Conservation (phyloP, 2,797 vertebrate genomes). For the Lerista edwardsae region DNA sequence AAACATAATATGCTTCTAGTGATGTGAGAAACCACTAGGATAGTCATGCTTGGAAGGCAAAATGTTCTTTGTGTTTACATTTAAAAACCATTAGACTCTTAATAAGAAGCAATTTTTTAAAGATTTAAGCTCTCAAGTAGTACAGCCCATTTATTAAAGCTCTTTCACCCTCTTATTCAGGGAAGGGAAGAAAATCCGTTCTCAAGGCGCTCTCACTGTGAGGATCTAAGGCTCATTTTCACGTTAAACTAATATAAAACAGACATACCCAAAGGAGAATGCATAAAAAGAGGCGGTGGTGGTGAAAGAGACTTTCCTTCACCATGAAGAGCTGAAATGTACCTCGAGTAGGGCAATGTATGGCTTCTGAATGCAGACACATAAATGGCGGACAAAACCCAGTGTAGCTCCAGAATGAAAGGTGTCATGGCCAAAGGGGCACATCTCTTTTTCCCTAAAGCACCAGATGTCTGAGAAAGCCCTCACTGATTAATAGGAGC, state of each 20-base stretch:
- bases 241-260: background rate
- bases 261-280: background rate
- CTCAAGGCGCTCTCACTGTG: background rate
- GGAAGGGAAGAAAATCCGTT: conserved; percentile 7
- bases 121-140: conserved; percentile 62
- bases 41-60: conserved; percentile 69
- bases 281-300: background rate
- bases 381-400: background rate
- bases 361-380: background rate
- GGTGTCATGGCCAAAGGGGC: background rate
- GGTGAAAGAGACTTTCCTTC: background rate
- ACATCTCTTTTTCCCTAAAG: background rate
- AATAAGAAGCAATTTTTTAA: conserved; percentile 55
- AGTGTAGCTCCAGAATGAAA: background rate
- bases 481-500: background rate
- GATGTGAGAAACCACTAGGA: conserved; percentile 68
- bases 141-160: conserved; percentile 46
- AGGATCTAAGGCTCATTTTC: background rate
- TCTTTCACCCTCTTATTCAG: conserved; percentile 46
- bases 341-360: background rate
- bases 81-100: conserved; percentile 67
- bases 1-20: conserved; percentile 68
- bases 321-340: background rate
- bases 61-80: conserved; percentile 52
- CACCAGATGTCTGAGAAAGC: background rate